These are phyloP conservation scores for Alces alces DNA, from an alignment of 2,113 vertebrate species.

Conservation along the genomic window DNA sequence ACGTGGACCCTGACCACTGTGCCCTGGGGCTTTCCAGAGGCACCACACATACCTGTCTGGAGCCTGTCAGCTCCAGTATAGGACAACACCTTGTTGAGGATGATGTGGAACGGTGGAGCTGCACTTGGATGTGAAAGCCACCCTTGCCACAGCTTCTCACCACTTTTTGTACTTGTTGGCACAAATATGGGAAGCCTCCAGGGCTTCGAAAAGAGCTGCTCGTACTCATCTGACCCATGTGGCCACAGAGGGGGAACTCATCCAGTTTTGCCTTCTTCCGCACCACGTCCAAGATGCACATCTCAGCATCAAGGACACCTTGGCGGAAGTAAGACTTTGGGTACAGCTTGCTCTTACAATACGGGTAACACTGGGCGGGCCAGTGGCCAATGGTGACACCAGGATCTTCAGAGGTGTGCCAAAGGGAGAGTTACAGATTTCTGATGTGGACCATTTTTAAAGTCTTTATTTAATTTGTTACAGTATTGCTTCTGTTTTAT, in stretches of 20 bases:
- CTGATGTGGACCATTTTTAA: not conserved
- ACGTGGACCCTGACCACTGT: not conserved
- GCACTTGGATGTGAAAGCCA: not conserved
- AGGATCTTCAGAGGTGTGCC: accelerated
- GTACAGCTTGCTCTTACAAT: not conserved
- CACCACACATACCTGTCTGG: not conserved
- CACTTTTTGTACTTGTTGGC: not conserved
- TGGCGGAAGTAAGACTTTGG: not conserved
- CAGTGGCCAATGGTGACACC: not conserved
- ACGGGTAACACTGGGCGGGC: too few species aligned
- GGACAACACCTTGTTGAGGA: not conserved
- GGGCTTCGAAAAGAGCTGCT: not conserved
- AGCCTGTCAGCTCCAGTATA: not conserved
- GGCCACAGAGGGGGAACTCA: not conserved
- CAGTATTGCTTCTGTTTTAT: not conserved
- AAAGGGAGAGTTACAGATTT: not conserved
- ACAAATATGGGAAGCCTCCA: not conserved
- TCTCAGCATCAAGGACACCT: not conserved
- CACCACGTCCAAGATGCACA: not conserved
- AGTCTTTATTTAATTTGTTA: not conserved
- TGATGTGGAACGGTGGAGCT: not conserved
- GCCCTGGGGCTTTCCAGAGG: not conserved
- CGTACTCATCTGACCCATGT: not conserved
- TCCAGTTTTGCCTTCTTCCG: not conserved
- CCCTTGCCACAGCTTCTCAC: not conserved